A percentile compares a stretch with the other conserved stretches of the same genome.
Evolutionary conservation across 2,113 vertebrate genomes (phyloP).

Genomic region (Eulacestoma nigropectus): DNA sequence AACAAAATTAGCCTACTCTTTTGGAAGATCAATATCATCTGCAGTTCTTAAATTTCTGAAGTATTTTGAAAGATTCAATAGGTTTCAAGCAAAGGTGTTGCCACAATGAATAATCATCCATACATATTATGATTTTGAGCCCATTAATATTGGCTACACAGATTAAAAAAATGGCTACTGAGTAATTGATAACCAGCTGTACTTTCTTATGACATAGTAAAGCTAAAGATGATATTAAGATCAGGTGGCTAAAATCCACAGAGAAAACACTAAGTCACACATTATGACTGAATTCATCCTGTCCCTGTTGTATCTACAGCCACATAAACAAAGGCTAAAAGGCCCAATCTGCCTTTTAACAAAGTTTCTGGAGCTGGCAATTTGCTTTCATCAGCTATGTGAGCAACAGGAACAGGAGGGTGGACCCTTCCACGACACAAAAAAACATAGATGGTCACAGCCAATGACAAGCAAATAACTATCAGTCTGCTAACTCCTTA

Average conservation of each 20-base stretch:
- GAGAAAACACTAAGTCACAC: not conserved
- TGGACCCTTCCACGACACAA: not conserved
- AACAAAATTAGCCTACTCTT: not conserved
- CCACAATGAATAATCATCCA: not conserved
- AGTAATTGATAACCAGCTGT: not conserved
- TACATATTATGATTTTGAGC: not conserved
- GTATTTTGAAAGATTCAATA: not conserved
- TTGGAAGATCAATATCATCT: not conserved
- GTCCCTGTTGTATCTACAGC: not conserved
- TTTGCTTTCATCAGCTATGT: not conserved
- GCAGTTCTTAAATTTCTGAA: not conserved
- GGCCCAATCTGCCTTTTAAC: not conserved
- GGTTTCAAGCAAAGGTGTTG: not conserved
- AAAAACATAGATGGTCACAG: not conserved
- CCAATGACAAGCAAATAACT: not conserved
- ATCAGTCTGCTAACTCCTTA: not conserved
- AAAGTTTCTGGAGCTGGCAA: not conserved
- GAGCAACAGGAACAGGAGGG: not conserved
- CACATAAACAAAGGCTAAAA: not conserved
- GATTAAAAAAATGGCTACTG: not conserved
- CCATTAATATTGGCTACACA: not conserved
- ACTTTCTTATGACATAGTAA: not conserved
- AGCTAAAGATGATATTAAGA: not conserved
- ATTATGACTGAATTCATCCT: not conserved
- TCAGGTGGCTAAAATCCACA: not conserved